Conservation (phyloP, 2,113 vertebrate genomes). For the Psilopogon haemacephalus region DNA sequence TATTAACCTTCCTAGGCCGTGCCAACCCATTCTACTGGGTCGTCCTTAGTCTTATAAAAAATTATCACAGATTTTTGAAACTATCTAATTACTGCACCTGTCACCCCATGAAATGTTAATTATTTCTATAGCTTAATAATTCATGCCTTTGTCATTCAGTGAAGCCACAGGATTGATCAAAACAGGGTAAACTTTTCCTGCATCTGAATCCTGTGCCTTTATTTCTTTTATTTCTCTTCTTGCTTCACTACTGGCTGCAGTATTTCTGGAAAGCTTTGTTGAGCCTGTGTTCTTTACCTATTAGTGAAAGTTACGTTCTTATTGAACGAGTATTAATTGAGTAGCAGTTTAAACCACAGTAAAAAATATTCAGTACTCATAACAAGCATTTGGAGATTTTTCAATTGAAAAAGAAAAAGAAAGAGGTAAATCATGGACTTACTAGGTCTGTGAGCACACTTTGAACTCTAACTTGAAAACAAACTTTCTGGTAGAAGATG, state of each 20-base stretch:
- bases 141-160: neutral
- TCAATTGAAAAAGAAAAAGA: neutral
- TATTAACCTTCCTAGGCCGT: neutral
- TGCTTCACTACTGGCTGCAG: neutral
- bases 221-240: neutral
- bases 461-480: conserved; percentile 21
- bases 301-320: neutral
- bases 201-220: neutral
- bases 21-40: neutral
- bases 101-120: neutral
- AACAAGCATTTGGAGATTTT: neutral
- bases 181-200: neutral
- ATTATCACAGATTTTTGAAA: neutral
- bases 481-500: neutral
- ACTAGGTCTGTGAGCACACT: neutral
- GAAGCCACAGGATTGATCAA: neutral
- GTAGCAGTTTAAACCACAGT: neutral
- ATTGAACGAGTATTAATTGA: neutral
- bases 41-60: neutral
- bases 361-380: neutral
- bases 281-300: neutral
- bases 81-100: neutral
- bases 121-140: neutral
- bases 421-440: neutral
- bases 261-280: neutral